phyloP scores from a whole-genome alignment of 2,888 invertebrate species.

The Panorpa germanica region DNA sequence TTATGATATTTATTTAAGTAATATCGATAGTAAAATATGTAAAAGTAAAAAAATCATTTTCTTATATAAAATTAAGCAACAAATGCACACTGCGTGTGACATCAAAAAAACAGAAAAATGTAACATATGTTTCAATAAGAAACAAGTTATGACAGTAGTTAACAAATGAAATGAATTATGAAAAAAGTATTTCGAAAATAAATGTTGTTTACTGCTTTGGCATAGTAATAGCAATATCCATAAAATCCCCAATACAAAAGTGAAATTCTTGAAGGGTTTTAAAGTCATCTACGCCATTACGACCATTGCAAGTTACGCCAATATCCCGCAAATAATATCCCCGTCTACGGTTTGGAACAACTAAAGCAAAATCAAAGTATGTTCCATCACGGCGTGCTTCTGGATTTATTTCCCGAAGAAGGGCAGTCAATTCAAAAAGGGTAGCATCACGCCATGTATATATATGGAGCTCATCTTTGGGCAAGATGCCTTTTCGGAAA shows the following conservation, averaged over 20 bases:
- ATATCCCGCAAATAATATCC: slow-evolving; percentile 86
- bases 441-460: slow-evolving; percentile 99
- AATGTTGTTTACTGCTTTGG: slow-evolving; percentile 60
- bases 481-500: slow-evolving; percentile 81
- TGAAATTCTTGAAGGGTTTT: slow-evolving; percentile 74
- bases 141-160: too few species aligned
- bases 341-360: slow-evolving; percentile 63
- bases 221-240: slow-evolving; percentile 89
- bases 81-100: too few species aligned
- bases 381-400: slow-evolving; percentile 92
- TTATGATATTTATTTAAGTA: too few species aligned
- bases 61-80: too few species aligned
- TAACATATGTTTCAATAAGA: too few species aligned
- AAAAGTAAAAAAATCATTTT: too few species aligned
- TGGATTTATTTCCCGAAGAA: slow-evolving; percentile 96
- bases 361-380: slow-evolving; percentile 89
- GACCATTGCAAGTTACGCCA: slow-evolving; percentile 83
- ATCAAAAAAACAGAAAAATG: too few species aligned
- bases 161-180: too few species aligned
- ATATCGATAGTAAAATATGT: too few species aligned
- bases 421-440: slow-evolving; percentile 82
- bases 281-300: slow-evolving; percentile 83
- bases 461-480: slow-evolving; percentile 93
- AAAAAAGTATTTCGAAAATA: too few species aligned
- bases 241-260: slow-evolving; percentile 90